phyloP scores from a whole-genome alignment of 2,888 invertebrate genomes.

The Leptogaster cylindrica region DNA sequence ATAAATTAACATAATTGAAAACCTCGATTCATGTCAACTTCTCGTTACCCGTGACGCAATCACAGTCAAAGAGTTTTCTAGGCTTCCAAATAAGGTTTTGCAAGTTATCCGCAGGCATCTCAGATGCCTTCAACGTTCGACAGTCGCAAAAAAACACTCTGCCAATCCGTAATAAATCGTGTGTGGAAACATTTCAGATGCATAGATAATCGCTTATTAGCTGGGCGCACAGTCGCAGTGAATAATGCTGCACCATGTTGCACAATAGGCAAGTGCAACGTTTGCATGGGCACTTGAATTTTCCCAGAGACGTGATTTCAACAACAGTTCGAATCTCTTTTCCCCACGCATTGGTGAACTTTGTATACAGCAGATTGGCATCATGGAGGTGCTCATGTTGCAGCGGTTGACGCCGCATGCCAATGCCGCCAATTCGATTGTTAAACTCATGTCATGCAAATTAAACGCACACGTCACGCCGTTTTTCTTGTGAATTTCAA shows the following conservation, averaged over 20 bases:
- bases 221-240: background rate
- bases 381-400: background rate
- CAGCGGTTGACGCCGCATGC: background rate
- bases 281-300: slow-evolving; percentile 6
- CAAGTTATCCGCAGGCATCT: too few species aligned
- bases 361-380: background rate
- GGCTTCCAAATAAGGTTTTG: too few species aligned
- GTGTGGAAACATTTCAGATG: slow-evolving; percentile 21
- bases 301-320: slow-evolving; percentile 30
- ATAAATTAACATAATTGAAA: too few species aligned
- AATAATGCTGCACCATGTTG: background rate
- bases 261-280: slow-evolving; percentile 20
- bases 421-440: slow-evolving; percentile 25
- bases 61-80: too few species aligned
- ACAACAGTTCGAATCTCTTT: background rate
- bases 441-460: slow-evolving; percentile 38
- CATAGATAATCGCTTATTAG: slow-evolving; percentile 27
- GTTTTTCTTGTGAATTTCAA: slow-evolving; percentile 23
- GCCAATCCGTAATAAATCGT: slow-evolving; percentile 5
- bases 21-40: too few species aligned
- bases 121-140: too few species aligned
- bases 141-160: background rate
- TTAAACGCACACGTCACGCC: slow-evolving; percentile 35
- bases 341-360: slow-evolving; percentile 24
- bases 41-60: too few species aligned